Evolutionary conservation across 2,797 vertebrate species (phyloP), one percentile per base, ranked within the genome.

Genomic region (Bovichtus variegatus): DNA sequence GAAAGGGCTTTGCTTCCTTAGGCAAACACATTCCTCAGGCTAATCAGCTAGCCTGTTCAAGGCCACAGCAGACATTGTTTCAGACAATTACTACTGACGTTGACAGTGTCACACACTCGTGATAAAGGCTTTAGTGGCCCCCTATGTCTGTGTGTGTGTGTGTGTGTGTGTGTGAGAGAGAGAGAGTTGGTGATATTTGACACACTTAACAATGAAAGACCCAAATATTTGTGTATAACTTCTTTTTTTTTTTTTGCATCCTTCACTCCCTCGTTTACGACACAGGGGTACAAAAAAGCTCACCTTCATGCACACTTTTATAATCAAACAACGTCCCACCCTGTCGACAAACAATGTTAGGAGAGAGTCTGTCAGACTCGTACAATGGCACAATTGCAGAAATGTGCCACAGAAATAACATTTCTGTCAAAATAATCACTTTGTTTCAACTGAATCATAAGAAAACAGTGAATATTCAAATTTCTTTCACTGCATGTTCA

Each of bases 21-120:
- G 81, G 81, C 87, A 91, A 93, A 92, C 86, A 92, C 92, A 94
- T 93, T 93, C 92, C 92, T 91, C 58, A n/a, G 29, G 82, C 76
- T 90, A 91, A 93, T 93, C 91, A 90, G 91, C 78, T 72, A 85
- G 85, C 76, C 71, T 19, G 71, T 74, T 80, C 85, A 91, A 92
- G 90, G 91, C 90, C 84, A 76, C 12, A 65, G 83, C 66, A 75
- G 88, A 91, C 90, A 87, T 90, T 91, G 88, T 92, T 92, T 90
- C 82, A 85, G 71, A 88, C 81, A 82, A 88, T 87, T 85, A 85
- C 70, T 43, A 74, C 67, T 74, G 82, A 87, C 21, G 80, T 58
- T 90, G 88, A 88, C 74, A 61, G 36, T 82, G 86, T 92, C 81
- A 77, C 84, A 85, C 75, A 84, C 87, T 91, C 68, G 71, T 86